phyloP scores from a whole-genome alignment of 35 echinoderm and acorn worm species.

The Apostichopus californicus region DNA sequence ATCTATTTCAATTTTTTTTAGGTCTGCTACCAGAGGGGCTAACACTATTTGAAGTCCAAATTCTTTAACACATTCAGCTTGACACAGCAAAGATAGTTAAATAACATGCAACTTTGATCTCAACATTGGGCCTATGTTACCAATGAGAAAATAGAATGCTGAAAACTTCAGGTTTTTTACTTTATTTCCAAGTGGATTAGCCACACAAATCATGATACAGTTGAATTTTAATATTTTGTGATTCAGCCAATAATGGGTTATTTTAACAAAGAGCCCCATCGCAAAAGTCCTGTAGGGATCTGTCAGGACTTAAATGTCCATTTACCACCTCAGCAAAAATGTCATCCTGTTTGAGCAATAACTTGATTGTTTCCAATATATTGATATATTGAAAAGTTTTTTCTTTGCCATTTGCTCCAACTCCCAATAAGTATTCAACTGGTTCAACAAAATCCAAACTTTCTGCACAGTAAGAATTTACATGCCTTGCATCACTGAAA shows the following conservation, averaged over 20 bases:
- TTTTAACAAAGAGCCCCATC: constrained; percentile 49
- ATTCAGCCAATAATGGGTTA: constrained; percentile 54
- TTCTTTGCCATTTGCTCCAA: constrained; percentile 25
- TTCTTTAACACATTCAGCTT: constrained; percentile 35
- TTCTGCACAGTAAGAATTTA: constrained; percentile 20
- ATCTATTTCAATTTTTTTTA: constrained; percentile 29
- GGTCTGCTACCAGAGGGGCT: constrained; percentile 35
- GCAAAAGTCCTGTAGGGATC: constrained; percentile 50
- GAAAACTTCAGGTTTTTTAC: constrained; percentile 64
- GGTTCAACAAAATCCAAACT: constrained; percentile 37
- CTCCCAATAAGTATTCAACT: constrained; percentile 35
- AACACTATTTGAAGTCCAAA: constrained; percentile 37
- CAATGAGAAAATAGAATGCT: constrained; percentile 35
- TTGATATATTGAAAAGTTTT: constrained; percentile 26
- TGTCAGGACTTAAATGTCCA: constrained; percentile 39
- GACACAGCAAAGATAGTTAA: constrained; percentile 40
- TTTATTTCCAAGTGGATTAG: constrained; percentile 71
- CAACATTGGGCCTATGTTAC: constrained; percentile 31
- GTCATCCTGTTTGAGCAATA: constrained; percentile 33
- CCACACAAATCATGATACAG: constrained; percentile 69
- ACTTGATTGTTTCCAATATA: constrained; percentile 17
- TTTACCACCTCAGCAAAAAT: constrained; percentile 68
- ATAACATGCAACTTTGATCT: constrained; percentile 44
- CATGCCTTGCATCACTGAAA: constrained; percentile 40
- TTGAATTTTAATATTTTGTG: constrained; percentile 48